Conservation (phyloP, 2,113 vertebrate genomes). For the Reinhardtius hippoglossoides region DNA sequence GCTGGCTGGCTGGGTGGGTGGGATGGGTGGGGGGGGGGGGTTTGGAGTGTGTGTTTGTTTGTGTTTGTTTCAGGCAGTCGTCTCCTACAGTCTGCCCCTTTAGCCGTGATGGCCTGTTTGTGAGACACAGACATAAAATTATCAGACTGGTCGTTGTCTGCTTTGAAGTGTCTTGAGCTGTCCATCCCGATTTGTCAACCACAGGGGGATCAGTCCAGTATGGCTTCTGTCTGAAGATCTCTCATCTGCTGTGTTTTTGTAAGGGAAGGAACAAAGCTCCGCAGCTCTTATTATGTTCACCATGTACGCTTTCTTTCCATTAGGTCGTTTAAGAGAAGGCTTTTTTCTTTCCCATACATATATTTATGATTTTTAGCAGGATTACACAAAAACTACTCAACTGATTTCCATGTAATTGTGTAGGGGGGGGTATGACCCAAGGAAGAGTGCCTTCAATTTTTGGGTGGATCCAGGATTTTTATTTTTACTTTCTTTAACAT, state of each 20-base stretch:
- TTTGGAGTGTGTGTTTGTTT: constrained; percentile 74
- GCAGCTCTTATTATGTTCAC: constrained; percentile 11
- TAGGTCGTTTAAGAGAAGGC: constrained; percentile 18
- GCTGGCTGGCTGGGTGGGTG: constrained; percentile 16
- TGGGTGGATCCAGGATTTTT: not conserved
- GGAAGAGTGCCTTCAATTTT: no score
- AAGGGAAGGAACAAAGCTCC: constrained; percentile 58
- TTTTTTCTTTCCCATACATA: not conserved
- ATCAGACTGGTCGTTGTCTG: constrained; percentile 75
- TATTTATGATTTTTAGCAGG: not conserved
- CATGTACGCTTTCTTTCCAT: constrained; percentile 29
- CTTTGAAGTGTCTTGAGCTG: constrained; percentile 81
- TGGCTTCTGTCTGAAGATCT: constrained; percentile 77
- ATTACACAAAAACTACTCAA: not conserved
- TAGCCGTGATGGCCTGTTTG: constrained; percentile 78
- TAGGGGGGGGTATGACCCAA: no score
- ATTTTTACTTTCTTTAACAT: not conserved
- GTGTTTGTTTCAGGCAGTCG: constrained; percentile 75
- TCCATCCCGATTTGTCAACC: constrained; percentile 76
- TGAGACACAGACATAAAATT: constrained; percentile 79
- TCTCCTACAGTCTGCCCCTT: constrained; percentile 76
- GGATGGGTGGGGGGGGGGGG: constrained; percentile 14
- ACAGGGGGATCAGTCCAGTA: constrained; percentile 71
- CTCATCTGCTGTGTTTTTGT: constrained; percentile 66
- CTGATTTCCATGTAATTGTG: no score